Conservation (phyloP, 2,797 vertebrate genomes). For the Tauraco hartlaubi region DNA sequence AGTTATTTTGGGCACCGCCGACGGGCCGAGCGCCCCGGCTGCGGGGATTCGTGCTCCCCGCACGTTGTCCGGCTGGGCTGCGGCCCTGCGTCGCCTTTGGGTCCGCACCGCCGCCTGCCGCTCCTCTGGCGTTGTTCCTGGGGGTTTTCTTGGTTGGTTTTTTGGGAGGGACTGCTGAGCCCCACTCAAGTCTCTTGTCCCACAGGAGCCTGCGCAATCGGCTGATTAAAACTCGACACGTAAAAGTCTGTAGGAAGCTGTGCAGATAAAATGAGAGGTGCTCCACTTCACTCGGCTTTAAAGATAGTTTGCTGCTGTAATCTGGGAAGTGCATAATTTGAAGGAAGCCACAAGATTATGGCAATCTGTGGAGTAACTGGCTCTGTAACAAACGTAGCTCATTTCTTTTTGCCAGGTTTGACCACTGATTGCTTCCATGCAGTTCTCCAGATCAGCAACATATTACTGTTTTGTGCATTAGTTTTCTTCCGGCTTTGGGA, state of each 20-base stretch:
- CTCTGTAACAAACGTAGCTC: too few species aligned
- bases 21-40: not conserved
- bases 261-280: fast-evolving
- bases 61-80: not conserved
- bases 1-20: not conserved
- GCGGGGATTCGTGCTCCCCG: too few species aligned
- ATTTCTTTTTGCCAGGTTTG: not conserved
- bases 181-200: too few species aligned
- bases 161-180: fast-evolving
- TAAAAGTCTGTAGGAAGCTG: fast-evolving
- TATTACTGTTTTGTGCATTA: fast-evolving
- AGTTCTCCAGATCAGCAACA: not conserved
- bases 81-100: not conserved
- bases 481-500: not conserved
- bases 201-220: fast-evolving
- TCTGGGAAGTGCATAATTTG: not conserved
- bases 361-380: not conserved
- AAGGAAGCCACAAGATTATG: not conserved
- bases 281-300: fast-evolving
- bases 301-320: fast-evolving
- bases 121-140: not conserved
- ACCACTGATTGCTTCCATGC: fast-evolving
- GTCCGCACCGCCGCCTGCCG: not conserved
- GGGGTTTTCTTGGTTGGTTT: not conserved
- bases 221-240: fast-evolving